Conservation (phyloP, 2,888 invertebrate species). For the Clunio marinus region DNA sequence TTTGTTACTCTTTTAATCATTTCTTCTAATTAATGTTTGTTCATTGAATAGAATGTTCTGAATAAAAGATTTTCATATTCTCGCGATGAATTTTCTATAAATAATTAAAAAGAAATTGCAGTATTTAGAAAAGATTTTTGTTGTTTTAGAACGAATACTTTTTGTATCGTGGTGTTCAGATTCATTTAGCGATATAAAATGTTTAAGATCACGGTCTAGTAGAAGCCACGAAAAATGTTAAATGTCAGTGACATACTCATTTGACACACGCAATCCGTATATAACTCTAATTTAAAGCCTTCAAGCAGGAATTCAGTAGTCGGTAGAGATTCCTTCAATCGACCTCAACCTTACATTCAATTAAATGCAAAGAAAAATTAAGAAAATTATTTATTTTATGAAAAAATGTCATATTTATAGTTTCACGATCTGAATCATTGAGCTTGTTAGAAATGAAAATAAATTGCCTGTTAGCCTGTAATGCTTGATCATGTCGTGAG, state of each 20-base stretch:
- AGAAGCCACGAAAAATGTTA: background rate
- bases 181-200: constrained; percentile 18
- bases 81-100: constrained; percentile 13
- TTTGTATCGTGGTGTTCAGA: background rate
- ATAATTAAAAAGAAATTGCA: background rate
- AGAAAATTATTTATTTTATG: too few relatives aligned
- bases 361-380: background rate
- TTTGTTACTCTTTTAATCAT: constrained; percentile 24
- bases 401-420: background rate
- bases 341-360: constrained; percentile 36
- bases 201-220: constrained; percentile 34
- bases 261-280: background rate
- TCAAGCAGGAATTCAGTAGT: background rate
- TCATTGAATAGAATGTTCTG: constrained; percentile 10
- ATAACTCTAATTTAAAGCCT: background rate
- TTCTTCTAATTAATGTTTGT: background rate
- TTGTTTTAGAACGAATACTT: background rate
- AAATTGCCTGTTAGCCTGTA: background rate
- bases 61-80: constrained; percentile 11
- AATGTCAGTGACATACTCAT: constrained; percentile 24
- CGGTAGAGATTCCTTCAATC: background rate
- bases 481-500: background rate
- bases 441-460: background rate
- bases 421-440: constrained; percentile 3
- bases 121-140: background rate